Evolutionary conservation across 1,140 invertebrate species (phyloP).

Genomic region (Diplogasteroides magnus): DNA sequence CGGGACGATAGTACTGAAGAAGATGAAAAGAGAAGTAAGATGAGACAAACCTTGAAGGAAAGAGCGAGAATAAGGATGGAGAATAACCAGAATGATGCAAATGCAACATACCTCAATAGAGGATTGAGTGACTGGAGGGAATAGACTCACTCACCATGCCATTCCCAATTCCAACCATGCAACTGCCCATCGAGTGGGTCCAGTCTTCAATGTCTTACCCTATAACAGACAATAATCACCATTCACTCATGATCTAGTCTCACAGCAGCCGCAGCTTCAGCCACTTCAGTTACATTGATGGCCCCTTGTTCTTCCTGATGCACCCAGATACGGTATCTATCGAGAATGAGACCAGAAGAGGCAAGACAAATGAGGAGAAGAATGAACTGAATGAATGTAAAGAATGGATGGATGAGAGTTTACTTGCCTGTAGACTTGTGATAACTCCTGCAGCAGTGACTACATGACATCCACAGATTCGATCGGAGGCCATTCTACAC

Average conservation of each 20-base stretch:
- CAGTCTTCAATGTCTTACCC: slow-evolving; percentile 13
- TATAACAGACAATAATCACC: slow-evolving; percentile 1
- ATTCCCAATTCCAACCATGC: slow-evolving; percentile 21
- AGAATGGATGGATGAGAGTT: background rate
- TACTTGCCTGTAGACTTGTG: slow-evolving; percentile 18
- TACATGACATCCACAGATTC: slow-evolving; percentile 30
- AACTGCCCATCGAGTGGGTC: slow-evolving; percentile 13
- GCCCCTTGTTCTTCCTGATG: slow-evolving; percentile 2
- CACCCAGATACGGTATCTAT: slow-evolving; percentile 23
- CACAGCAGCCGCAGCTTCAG: slow-evolving; percentile 3
- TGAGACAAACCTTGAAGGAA: slow-evolving; percentile 21
- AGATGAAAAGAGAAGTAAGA: background rate
- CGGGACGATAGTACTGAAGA: slow-evolving; percentile 21
- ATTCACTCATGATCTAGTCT: background rate
- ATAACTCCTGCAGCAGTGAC: slow-evolving; percentile 24
- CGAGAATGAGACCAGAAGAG: slow-evolving; percentile 17
- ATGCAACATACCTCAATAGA: slow-evolving; percentile 1
- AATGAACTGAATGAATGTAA: slow-evolving; percentile 16
- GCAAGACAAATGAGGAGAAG: slow-evolving; percentile 17
- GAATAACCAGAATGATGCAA: slow-evolving; percentile 25
- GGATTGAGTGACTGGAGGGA: too few species aligned
- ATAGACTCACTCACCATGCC: slow-evolving; percentile 19
- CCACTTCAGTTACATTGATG: slow-evolving; percentile 16
- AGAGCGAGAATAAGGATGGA: slow-evolving; percentile 25
- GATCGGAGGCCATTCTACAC: background rate